Base-by-base conservation (phyloP, 2,113 vertebrate species). In the Condylura cristata region DNA sequence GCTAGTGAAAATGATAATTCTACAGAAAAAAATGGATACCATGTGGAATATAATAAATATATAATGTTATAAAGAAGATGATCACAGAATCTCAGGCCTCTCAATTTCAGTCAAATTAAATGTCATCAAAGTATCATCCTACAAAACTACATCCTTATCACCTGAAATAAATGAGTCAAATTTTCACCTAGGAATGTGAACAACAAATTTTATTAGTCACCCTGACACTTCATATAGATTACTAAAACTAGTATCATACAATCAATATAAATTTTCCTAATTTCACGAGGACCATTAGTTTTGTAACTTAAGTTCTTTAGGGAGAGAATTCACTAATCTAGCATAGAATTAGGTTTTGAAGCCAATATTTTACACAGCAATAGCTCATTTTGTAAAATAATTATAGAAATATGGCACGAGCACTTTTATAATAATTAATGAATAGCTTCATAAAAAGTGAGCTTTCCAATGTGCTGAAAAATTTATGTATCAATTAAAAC, bases 331-430 rank as follows among this genome's bases (percentile, higher is more conserved):
- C 90, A 90, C 68, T 97, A 95, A 97, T 96, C 75, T 96, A 96
- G 95, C 71, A 97, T 51, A 97, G 96, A 97, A 97, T 98, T 97
- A 93, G 71, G 85, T 96, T 97, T 97, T 95, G 75, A 97, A 97
- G 90, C 85, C 16, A 89, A 97, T 92, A 86, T 90, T 96, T 97
- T 93, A 97, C 78, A 94, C 51, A 95, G 70, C 58, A 82, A 94
- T 96, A 97, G 93, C 91, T 98, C 96, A 97, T 97, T 98, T 95
- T 93, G 60, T 91, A 98, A 98, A 98, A 97, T 97, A 97, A 97
- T 98, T 97, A 95, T 61, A 87, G 28, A 88, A 37, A 41, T 96
- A 51, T 34, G 86, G 68, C 81, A 96, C 60, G 71, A 96, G 71
- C 81, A 95, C 94, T 91, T 92, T 97, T 89, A 18, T 89, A 97